Base-by-base conservation (phyloP, 2,888 invertebrate genomes). In the Agonopterix subpropinquella region DNA sequence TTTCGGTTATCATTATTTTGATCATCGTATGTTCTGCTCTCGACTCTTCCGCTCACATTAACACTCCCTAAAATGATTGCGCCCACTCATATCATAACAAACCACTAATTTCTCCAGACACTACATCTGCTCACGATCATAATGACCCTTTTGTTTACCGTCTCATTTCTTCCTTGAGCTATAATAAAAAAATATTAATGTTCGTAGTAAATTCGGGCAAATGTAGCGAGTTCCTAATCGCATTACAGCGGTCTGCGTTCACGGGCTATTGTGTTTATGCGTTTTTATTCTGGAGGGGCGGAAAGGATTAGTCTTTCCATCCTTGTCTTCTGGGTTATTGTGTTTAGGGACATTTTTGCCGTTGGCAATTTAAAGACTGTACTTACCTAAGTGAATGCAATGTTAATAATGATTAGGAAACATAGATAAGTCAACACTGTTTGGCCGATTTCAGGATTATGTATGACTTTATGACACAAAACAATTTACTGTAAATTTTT, bases 141-240 rank as follows among this genome's bases (percentile, higher is more conserved):
- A 77, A 78, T 74, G 75, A 65, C 64, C 67, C 68, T 73, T 77
- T 80, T 84, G 84, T 85, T 81, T 83, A 77, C 77, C 76, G 76
- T 77, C 69, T 74, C 82, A 77, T 82, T 79, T 77, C 82, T 73
- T 73, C 70, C 65, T 66, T 28, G 28, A 28, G 64, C 65, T 62
- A 75, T 70, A 80, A 82, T 85, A 85, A 85, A 85, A 28, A 85
- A 85, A 84, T 80, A 86, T 85, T 86, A 83, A 84, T 85, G 84
- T 68, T 36, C 41, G 8, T 28, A 28, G 36, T 47, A 48, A 52
- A 28, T 28, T 53, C 65, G 64, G 68, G 70, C 69, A 77, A 82
- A 80, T 80, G 80, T 76, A 73, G 70, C 70, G 68, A 70, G 71
- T 70, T 59, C 55, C 53, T 74, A 74, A 74, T 74, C 69, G 70